A percentile compares a stretch with the other conserved stretches of the same genome.
Conservation (phyloP, 1,140 invertebrate genomes). For the Hylyphantes graminicola region DNA sequence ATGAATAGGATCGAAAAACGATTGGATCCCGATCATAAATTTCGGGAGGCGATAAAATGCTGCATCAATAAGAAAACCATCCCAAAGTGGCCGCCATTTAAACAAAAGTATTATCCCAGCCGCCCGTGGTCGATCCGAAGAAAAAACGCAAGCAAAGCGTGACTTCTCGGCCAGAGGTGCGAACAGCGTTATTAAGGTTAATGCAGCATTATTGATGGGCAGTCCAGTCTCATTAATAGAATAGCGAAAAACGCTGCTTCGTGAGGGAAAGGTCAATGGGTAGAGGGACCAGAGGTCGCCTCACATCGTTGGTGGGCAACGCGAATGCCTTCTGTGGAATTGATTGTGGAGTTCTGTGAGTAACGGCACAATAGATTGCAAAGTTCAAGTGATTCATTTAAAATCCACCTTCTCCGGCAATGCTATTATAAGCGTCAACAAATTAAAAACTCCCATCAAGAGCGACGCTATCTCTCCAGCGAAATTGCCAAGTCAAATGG, state of each 20-base stretch:
- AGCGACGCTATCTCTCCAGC: too few relatives aligned
- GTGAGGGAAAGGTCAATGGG: slow-evolving; percentile 54
- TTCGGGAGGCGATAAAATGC: slow-evolving; percentile 45
- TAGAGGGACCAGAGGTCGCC: slow-evolving; percentile 50
- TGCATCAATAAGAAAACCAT: slow-evolving; percentile 33
- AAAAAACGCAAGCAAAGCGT: slow-evolving; percentile 15
- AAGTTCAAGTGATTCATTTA: too few relatives aligned
- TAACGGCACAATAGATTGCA: background rate
- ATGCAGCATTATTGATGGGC: slow-evolving; percentile 58
- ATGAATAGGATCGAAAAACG: slow-evolving; percentile 7
- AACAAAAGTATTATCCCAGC: slow-evolving; percentile 50
- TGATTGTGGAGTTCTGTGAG: slow-evolving; percentile 10
- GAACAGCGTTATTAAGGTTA: slow-evolving; percentile 60
- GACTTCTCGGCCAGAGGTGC: slow-evolving; percentile 55
- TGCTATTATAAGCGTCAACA: too few relatives aligned
- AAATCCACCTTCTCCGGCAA: too few relatives aligned
- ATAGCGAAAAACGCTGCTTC: slow-evolving; percentile 48
- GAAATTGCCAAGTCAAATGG: too few relatives aligned
- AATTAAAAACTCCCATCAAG: too few relatives aligned
- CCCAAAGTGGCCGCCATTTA: slow-evolving; percentile 48
- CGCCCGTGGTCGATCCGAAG: background rate
- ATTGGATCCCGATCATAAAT: slow-evolving; percentile 45
- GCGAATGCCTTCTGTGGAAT: slow-evolving; percentile 15
- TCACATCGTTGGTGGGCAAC: slow-evolving; percentile 57
- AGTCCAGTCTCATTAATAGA: slow-evolving; percentile 49